Conservation (phyloP, 2,113 vertebrate genomes). For the Coryphaenoides rupestris region DNA sequence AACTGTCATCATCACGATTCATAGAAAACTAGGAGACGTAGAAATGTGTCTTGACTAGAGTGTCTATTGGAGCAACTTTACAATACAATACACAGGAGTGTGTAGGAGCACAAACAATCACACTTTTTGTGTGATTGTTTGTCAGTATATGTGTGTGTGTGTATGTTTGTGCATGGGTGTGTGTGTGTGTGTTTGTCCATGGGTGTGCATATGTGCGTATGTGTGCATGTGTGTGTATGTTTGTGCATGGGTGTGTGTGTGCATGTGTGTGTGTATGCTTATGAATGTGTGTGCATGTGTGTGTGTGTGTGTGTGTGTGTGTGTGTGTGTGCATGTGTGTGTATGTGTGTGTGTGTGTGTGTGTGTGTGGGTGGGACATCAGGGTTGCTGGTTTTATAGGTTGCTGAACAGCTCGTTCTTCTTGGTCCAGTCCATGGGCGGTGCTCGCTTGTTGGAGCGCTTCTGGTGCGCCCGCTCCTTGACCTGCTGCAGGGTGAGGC, state of each 20-base stretch:
- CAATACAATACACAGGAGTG: slow-evolving; percentile 6
- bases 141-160: background rate
- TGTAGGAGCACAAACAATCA: too few relatives aligned
- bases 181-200: too few relatives aligned
- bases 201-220: too few relatives aligned
- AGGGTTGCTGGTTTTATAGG: slow-evolving; percentile 72
- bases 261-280: too few relatives aligned
- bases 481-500: slow-evolving; percentile 86
- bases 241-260: too few relatives aligned
- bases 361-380: slow-evolving; percentile 20
- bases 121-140: background rate
- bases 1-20: background rate
- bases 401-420: slow-evolving; percentile 98
- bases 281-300: too few relatives aligned
- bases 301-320: background rate
- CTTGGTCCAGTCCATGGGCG: slow-evolving; percentile 99
- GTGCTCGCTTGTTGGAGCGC: slow-evolving; percentile 89
- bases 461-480: slow-evolving; percentile 93
- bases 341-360: slow-evolving; percentile 15
- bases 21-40: slow-evolving; percentile 14
- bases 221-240: too few relatives aligned
- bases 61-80: slow-evolving; percentile 7
- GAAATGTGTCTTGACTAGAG: slow-evolving; percentile 18
- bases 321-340: background rate
- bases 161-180: too few relatives aligned